Percentiles rank a stretch among this genome's conserved stretches.
Evolutionary conservation across 2,888 invertebrate genomes (phyloP).

Genomic region (Molanna angustata): DNA sequence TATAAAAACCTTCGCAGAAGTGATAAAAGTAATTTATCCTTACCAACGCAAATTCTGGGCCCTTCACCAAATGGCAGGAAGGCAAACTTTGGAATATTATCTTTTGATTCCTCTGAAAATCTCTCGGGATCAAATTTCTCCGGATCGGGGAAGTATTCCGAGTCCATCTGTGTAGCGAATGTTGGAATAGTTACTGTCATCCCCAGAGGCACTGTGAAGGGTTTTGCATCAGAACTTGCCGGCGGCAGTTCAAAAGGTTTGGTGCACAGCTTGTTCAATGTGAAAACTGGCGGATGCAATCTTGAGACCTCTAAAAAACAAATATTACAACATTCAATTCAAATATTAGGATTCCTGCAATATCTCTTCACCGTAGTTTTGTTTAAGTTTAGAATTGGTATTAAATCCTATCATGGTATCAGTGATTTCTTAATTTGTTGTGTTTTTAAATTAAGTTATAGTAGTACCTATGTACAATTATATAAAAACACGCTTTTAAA

Average conservation of each 20-base stretch:
- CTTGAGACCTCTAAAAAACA: constrained; percentile 18
- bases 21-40: neutral
- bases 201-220: constrained; percentile 23
- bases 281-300: constrained; percentile 12
- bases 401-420: too few relatives aligned
- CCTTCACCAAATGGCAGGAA: constrained; percentile 45
- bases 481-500: too few relatives aligned
- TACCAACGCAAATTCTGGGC: constrained; percentile 43
- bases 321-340: too few relatives aligned
- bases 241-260: constrained; percentile 12
- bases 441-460: too few relatives aligned
- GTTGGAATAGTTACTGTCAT: constrained; percentile 41
- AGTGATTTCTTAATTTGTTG: too few relatives aligned
- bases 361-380: too few relatives aligned
- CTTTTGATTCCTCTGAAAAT: constrained; percentile 42
- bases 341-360: too few relatives aligned
- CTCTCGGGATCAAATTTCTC: constrained; percentile 52
- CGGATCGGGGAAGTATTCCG: constrained; percentile 48
- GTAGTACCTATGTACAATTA: too few relatives aligned
- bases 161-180: constrained; percentile 46
- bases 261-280: constrained; percentile 17
- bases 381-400: too few relatives aligned
- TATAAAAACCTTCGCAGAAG: too few relatives aligned
- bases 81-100: constrained; percentile 36
- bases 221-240: constrained; percentile 6